Conservation (phyloP, 2,888 invertebrate genomes). For the Chrysolina oricalcia region DNA sequence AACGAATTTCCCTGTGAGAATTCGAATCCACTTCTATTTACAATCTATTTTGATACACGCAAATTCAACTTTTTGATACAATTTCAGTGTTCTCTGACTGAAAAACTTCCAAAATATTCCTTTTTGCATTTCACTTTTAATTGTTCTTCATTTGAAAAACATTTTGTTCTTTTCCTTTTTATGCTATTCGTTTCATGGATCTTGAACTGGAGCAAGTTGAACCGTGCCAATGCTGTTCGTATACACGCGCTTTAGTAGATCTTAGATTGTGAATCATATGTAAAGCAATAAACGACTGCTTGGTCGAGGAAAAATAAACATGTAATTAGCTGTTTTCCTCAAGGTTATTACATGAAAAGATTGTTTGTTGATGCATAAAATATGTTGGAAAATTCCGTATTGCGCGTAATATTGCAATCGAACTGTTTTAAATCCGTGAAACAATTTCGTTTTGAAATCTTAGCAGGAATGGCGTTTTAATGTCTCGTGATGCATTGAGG, state of each 20-base stretch:
- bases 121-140: too few species aligned
- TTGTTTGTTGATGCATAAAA: constrained; percentile 36
- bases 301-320: constrained; percentile 31
- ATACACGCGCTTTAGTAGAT: constrained; percentile 6
- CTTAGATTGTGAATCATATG: constrained; percentile 16
- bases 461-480: not conserved
- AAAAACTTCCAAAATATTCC: too few species aligned
- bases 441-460: not conserved
- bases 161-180: not conserved
- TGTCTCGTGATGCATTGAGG: not conserved
- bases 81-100: too few species aligned
- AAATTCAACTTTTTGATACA: too few species aligned
- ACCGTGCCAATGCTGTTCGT: not conserved
- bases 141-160: too few species aligned
- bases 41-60: too few species aligned
- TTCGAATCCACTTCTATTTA: too few species aligned
- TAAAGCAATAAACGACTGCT: constrained; percentile 10
- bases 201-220: too few species aligned
- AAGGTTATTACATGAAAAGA: constrained; percentile 45
- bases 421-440: not conserved
- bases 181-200: not conserved
- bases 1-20: too few species aligned
- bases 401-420: constrained; percentile 4
- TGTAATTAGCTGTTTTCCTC: constrained; percentile 41
- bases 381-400: constrained; percentile 28